Base-by-base conservation (phyloP, 2,113 vertebrate genomes). In the Sceloporus undulatus region DNA sequence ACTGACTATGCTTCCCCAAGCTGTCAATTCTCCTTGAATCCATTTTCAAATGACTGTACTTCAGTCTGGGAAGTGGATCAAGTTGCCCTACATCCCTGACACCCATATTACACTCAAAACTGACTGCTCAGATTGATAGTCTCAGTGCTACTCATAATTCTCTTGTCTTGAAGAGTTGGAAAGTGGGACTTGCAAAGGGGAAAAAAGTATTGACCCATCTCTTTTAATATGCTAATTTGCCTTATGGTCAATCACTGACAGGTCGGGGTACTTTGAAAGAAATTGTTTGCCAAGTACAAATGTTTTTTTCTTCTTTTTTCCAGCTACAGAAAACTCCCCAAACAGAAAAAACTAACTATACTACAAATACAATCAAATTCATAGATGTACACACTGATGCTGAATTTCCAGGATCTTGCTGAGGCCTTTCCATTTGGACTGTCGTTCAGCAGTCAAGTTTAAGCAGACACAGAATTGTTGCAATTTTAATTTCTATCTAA, bases 211-310 rank as follows among this genome's bases (percentile, higher is more conserved):
- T 97, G 98, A 98, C 98, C 97, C 86, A 1, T 86, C 93, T 95
- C 97, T 97, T 98, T 98, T 98, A 97, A 97, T 96, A 98, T 98
- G 97, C 95, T 98, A 98, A 98, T 98, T 96, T 97, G 91, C 97
- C 97, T 90, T 92, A 92, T 93, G 94, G 95, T 96, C 97, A 97
- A 96, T 96, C 97, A 94, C 85, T 95, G 93, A 94, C 97, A 95
- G 93, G 77, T 93, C 10, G 91, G 91, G 94, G 93, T 91, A 91
- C 97, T 98, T 98, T 97, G 98, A 98, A 97, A 94, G 90, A 93
- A 97, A 96, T 94, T 95, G 93, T 96, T 98, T 97, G 97, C 93
- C 97, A 96, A 96, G 96, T 85, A 85, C 65, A 1, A 25, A 97
- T 34, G 34, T 93, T 90, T 95, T 94, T 96, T 96, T 96, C 96